Percentiles rank a stretch among this genome's conserved stretches.
Evolutionary conservation across 2,113 vertebrate species (phyloP).

Genomic region (Ivindomyrus marchei): DNA sequence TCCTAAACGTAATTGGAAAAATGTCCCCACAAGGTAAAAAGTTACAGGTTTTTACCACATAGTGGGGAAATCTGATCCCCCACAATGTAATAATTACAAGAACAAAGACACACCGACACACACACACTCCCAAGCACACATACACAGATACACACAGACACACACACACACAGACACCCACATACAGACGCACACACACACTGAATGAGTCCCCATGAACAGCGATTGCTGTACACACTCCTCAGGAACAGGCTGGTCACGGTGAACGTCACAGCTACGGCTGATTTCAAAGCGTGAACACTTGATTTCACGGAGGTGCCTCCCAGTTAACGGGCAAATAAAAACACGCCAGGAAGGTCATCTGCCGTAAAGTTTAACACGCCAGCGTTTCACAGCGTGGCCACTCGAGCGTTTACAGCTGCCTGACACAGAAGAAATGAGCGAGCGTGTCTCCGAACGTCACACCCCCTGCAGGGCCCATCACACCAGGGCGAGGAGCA

Average conservation of each 20-base stretch:
- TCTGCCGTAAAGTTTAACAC: neutral
- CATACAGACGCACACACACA: neutral
- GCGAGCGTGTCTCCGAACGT: neutral
- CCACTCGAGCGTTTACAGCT: neutral
- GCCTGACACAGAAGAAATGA: neutral
- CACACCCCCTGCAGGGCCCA: neutral
- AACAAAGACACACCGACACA: neutral
- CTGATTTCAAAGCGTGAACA: slow-evolving; percentile 14
- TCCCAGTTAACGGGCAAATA: neutral
- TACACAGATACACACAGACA: neutral
- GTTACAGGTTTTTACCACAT: neutral
- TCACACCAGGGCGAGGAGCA: neutral
- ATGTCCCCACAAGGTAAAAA: neutral
- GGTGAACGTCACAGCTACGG: neutral
- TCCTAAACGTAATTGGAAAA: neutral
- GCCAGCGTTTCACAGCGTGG: neutral
- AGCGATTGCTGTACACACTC: neutral
- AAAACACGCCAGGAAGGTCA: slow-evolving; percentile 19
- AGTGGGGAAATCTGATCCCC: neutral
- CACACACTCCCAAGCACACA: neutral
- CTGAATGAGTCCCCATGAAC: neutral
- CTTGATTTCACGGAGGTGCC: slow-evolving; percentile 9
- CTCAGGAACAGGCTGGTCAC: too few species aligned
- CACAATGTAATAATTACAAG: neutral
- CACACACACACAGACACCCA: neutral